A percentile compares a stretch with the other conserved stretches of the same genome.
phyloP scores from a whole-genome alignment of 2,888 invertebrate species.

The Aethes cnicana region DNA sequence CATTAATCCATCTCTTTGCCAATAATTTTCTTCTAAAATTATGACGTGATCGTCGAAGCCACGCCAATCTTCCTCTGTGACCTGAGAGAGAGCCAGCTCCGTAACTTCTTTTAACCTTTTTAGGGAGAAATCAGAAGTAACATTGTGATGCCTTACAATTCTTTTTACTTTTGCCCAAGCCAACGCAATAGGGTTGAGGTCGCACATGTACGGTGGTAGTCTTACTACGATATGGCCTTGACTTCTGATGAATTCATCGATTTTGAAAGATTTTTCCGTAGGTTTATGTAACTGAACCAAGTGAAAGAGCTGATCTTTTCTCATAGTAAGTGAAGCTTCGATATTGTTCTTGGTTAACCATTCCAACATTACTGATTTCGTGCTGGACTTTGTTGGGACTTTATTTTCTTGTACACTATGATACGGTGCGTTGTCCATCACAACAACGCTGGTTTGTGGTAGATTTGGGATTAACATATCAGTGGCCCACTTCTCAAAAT shows the following conservation, averaged over 20 bases:
- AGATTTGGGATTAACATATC: constrained; percentile 6
- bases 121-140: constrained; percentile 10
- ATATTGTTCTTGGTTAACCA: constrained; percentile 13
- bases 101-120: constrained; percentile 3
- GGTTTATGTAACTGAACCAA: constrained; percentile 3
- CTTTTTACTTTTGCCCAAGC: constrained; percentile 13
- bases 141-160: constrained; percentile 6
- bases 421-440: constrained; percentile 14
- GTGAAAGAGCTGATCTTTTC: constrained; percentile 8
- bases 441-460: constrained; percentile 11
- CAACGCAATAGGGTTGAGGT: constrained; percentile 11
- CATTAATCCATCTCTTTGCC: constrained; percentile 11
- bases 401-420: constrained; percentile 13
- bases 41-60: constrained; percentile 8
- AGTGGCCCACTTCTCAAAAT: constrained; percentile 10
- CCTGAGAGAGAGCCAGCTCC: constrained; percentile 5
- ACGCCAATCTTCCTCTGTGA: constrained; percentile 14
- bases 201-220: constrained; percentile 17
- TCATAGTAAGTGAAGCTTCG: constrained; percentile 6
- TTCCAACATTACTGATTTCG: constrained; percentile 2
- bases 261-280: constrained; percentile 1
- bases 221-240: constrained; percentile 9
- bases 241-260: constrained; percentile 1
- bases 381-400: constrained; percentile 4
- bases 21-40: constrained; percentile 10